Conservation (phyloP, 92 coral and sea anemone genomes). For the Epizoanthus illoricatus region DNA sequence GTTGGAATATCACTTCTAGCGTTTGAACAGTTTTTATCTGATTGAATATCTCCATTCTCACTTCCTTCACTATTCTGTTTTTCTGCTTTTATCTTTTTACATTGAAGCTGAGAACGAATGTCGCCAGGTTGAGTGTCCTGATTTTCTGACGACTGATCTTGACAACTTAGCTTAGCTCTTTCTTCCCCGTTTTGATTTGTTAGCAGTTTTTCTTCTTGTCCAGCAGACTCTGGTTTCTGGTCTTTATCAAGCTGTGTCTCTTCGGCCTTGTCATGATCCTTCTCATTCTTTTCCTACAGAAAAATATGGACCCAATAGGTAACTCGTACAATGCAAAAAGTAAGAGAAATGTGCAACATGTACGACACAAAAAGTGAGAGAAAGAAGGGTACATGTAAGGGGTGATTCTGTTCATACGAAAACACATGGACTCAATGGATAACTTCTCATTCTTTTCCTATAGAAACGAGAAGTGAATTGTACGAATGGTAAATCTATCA, state of each 20-base stretch:
- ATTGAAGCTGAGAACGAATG: background rate
- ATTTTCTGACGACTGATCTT: constrained; percentile 4
- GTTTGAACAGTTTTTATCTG: background rate
- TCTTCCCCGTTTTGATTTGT: background rate
- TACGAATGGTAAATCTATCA: no score
- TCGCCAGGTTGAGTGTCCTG: background rate
- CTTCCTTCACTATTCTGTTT: background rate
- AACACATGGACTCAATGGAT: no score
- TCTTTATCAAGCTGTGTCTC: background rate
- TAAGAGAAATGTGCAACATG: no score
- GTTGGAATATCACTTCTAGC: background rate
- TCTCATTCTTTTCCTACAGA: background rate
- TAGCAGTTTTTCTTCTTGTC: background rate
- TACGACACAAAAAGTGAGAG: no score
- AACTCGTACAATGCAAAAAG: no score
- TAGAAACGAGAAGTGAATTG: no score
- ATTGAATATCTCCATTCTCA: background rate
- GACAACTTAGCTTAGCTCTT: background rate
- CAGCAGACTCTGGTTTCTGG: background rate
- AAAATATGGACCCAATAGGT: no score
- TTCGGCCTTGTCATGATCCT: background rate
- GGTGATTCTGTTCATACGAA: background rate
- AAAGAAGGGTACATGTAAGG: background rate
- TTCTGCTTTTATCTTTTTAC: background rate
- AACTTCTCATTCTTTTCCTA: no score